Base-by-base conservation (phyloP, 2,113 vertebrate species). In the Garra rufa region DNA sequence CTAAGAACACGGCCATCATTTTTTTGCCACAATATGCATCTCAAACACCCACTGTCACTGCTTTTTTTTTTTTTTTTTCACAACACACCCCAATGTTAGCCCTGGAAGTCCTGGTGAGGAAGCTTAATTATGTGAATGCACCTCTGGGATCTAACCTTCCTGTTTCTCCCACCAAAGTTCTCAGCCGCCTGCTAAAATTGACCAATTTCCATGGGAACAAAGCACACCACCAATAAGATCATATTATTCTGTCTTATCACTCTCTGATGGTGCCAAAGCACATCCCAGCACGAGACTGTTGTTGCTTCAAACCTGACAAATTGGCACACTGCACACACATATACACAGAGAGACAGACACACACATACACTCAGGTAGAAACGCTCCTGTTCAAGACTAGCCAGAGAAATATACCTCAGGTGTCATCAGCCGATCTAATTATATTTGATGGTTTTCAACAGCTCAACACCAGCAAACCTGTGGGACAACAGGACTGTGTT, bases 201-300 rank as follows among this genome's bases (percentile, higher is more conserved):
- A 94, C 93, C 94, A 93, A 95, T 95, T 95, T 93, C 93, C 95
- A 90, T 94, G 90, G 92, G 95, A 95, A 94, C 95, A 96, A 94
- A 94, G 95, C 93, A 95, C 88, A 94, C 93, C 94, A 94, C 93
- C 94, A 95, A 92, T 95, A 94, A 97, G 96, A 97, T 95, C 94
- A 93, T 91, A 94, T 93, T 94, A 94, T 93, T 94, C 92, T 93
- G 92, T 94, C 92, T 92, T 95, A 94, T 94, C 95, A 96, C 96
- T 92, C 92, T 91, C 94, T 96, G 97, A 96, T 95, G 95, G 96
- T 95, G 96, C 95, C 96, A 97, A 97, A 93, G 89, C 94, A 93
- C 92, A 93, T 94, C 95, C 88, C 96, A 96, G 96, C 95, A 94
- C 93, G 96, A 94, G 91, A 88, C 92, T 92, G 92, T 91, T 93